Evolutionary conservation across 2,888 invertebrate genomes (phyloP), one percentile per base, ranked within the genome.

Genomic region (Drosophila barbarae): DNA sequence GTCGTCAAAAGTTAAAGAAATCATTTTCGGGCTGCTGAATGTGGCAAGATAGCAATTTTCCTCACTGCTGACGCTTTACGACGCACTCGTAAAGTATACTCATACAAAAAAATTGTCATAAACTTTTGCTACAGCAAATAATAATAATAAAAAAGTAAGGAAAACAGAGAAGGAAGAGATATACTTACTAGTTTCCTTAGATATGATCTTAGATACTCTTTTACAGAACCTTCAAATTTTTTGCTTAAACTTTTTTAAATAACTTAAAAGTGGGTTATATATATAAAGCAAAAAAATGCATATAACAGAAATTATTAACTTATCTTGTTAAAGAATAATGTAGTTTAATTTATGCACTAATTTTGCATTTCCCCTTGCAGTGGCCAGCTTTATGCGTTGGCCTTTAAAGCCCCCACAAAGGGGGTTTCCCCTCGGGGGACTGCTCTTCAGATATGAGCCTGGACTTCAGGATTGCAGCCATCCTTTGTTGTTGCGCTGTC

Each of bases 1-100:
- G 56, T 53, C 64, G 64, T 47, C 51, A 36, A 42, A 36, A 42
- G 39, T 32, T 46, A 26, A 54, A 47, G 44, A 56, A 60, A 56
- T 55, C 46, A 64, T 63, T 74, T 53, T 26, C 21, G 34, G 41
- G 18, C 34, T 38, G 32, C 39, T 47, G 28, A 55, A 72, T 61
- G 65, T 57, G 63, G 54, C 54, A 47, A 32, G 30, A 28, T 28
- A 50, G 47, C 38, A 57, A 47, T 47, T 69, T 64, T 36, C 28
- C 10, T 39, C 50, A 38, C 52, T 32, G 56, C 47, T 28, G 56
- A 49, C 53, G 38, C 41, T 68, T 74, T 50, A 71, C 59, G 71
- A 30, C 30, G 47, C 53, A 36, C 57, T 68, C 58, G 47, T 69
- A 72, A 66, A 70, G 68, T 57, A 56, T 39, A 52, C 50, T 18